Percentiles rank a stretch among this genome's conserved stretches.
These are phyloP conservation scores for Condylura cristata DNA, from an alignment of 2,113 vertebrate genomes.

Conservation along the genomic window DNA sequence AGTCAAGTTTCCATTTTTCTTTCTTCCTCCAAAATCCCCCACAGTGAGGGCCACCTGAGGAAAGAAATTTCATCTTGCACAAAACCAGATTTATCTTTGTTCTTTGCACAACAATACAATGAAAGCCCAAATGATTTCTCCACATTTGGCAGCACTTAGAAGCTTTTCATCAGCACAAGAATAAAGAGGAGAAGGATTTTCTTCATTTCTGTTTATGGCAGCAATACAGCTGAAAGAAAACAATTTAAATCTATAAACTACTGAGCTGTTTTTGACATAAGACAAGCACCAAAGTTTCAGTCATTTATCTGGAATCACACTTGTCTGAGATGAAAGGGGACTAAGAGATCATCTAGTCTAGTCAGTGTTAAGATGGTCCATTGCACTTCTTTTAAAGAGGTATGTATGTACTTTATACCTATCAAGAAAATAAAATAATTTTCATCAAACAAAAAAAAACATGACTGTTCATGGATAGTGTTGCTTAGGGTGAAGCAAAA, in stretches of 20 bases:
- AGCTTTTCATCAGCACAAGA: slow-evolving; percentile 64
- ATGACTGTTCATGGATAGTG: background rate
- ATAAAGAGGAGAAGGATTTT: slow-evolving; percentile 58
- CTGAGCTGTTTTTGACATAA: slow-evolving; percentile 56
- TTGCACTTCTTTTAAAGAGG: background rate
- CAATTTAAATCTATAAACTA: slow-evolving; percentile 68
- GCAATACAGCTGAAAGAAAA: slow-evolving; percentile 63
- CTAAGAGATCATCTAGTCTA: background rate
- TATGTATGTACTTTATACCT: background rate
- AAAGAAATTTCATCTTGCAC: slow-evolving; percentile 60
- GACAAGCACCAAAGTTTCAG: slow-evolving; percentile 50
- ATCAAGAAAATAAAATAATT: background rate
- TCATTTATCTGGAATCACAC: slow-evolving; percentile 44
- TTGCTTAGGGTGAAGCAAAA: background rate
- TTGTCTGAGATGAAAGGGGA: slow-evolving; percentile 42
- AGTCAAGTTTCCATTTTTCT: slow-evolving; percentile 37
- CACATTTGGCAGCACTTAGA: slow-evolving; percentile 71
- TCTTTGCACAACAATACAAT: slow-evolving; percentile 59
- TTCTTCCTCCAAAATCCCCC: slow-evolving; percentile 15
- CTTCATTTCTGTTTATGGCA: slow-evolving; percentile 66
- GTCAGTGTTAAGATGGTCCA: background rate
- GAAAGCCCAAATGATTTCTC: slow-evolving; percentile 69
- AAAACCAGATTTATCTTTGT: slow-evolving; percentile 69
- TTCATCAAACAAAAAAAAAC: background rate
- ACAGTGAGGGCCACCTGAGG: slow-evolving; percentile 49